Evolutionary conservation across 2,888 invertebrate genomes (phyloP), one percentile per base, ranked within the genome.

Genomic region (Diaphora mendica): DNA sequence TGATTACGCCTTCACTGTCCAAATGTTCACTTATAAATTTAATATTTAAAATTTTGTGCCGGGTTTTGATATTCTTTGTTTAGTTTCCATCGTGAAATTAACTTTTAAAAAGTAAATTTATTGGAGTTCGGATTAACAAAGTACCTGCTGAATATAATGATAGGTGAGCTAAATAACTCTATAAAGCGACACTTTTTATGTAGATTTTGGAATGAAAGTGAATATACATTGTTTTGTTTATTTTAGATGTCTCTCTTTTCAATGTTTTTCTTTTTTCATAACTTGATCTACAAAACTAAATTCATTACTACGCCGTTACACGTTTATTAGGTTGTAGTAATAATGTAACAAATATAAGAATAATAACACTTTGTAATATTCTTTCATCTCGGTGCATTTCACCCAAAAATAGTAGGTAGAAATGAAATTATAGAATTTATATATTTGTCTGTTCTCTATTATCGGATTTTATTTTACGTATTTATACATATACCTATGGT

Each of bases 141-240:
- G 90, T 89, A 88, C 81, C 87, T 83, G 85, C 87, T 86, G 88
- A 89, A 87, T 91, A 93, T 90, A 91, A 95, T 95, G 95, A 95
- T 95, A 75, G 94, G 95, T 95, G 87, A 95, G 95, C 93, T 75
- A 79, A 83, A 66, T 74, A 68, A 51, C 74, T 76, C 78, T 84
- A 23, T 48, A 33, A 2, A 48, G 17, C 30, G 44, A 26, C 20
- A 67, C 30, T 20, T 30, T 67, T 17, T n/a, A 51, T 66, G 17
- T 9, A 44, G 66, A 9, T 20, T 42, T 66, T 67, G 20, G 62
- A 67, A 44, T 30, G n/a, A 11, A 33, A 20, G 23, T 33, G 2
- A 4, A 30, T 33, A 20, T 48, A 48, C 3, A 30, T 48, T 9
- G 20, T 42, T 7, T 26, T 35, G 2, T 23, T 51, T 20, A 2